A percentile compares a stretch with the other conserved stretches of the same genome.
Evolutionary conservation across 2,888 invertebrate species (phyloP).

Genomic region (Ectemnius cavifrons): DNA sequence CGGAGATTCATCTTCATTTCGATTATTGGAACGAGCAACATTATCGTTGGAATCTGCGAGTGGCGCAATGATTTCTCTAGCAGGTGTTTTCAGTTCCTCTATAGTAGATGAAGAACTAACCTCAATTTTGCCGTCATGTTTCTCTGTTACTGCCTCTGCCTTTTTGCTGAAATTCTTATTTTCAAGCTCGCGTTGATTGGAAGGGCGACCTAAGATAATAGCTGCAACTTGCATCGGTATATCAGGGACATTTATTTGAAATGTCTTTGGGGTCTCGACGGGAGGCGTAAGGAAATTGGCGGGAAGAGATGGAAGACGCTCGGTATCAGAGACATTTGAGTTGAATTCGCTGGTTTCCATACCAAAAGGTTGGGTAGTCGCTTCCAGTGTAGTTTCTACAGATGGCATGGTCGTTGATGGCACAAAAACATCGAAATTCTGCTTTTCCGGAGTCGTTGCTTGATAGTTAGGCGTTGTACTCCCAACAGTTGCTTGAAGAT

Average conservation of each 20-base stretch:
- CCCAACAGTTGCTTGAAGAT: background rate
- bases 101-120: background rate
- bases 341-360: too few relatives aligned
- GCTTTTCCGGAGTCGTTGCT: background rate
- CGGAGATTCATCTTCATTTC: background rate
- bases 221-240: conserved; percentile 24
- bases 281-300: conserved; percentile 52
- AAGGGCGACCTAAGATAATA: background rate
- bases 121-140: too few relatives aligned
- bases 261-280: conserved; percentile 33
- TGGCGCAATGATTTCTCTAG: conserved; percentile 35
- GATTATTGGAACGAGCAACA: background rate
- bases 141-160: too few relatives aligned
- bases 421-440: background rate
- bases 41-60: conserved; percentile 22
- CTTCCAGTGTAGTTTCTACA: conserved; percentile 28
- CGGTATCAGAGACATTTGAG: background rate
- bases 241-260: conserved; percentile 62
- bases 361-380: background rate
- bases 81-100: conserved; percentile 7
- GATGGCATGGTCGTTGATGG: conserved; percentile 18
- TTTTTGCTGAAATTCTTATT: too few relatives aligned
- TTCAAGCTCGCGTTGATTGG: too few relatives aligned
- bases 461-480: background rate
- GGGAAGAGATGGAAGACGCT: conserved; percentile 18